Base-by-base conservation (phyloP, 2,888 invertebrate species). In the Eupithecia subfuscata region DNA sequence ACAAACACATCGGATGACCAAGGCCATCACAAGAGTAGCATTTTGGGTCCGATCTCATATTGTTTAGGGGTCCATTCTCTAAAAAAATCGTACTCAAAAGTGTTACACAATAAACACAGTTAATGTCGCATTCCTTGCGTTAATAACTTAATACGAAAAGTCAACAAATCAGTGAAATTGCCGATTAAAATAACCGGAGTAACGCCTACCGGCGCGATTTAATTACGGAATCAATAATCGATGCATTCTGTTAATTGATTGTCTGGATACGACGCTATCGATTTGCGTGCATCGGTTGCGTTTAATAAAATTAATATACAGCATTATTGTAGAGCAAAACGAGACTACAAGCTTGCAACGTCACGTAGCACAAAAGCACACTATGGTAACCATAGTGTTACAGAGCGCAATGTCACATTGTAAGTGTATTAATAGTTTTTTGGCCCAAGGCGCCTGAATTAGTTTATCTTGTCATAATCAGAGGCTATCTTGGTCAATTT, bases 181-280 rank as follows among this genome's bases (percentile, higher is more conserved):
- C 81, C 84, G 79, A 83, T 86, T 83, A 83, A 83, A 85, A 69
- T 76, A 65, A 71, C 48, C 16, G 71, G 81, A 80, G 82, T 83
- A 76, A 87, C 92, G 89, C 92, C 91, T 89, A 89, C 89, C 88
- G 83, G 86, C 84, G 89, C 88, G 89, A 90, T 94, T 93, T 93
- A 93, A 94, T 94, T 94, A 92, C 90, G 89, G 91, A 93, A 93
- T 93, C 92, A 93, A 93, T 93, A 93, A 93, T 93, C 92, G 92
- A 93, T 90, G 90, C 86, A 85, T 84, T 85, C 84, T 83, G 87
- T 89, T 91, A 91, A 92, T 91, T 90, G 91, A 92, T 93, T 91
- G 91, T 90, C 88, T 83, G 85, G 92, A 91, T 91, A 89, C 83
- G 86, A 89, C 82, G 86, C 83, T 89, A 92, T 92, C 92, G 84